These are phyloP conservation scores for Pygmarrhopalites habei DNA, from an alignment of 1,140 invertebrate species.

Conservation along the genomic window DNA sequence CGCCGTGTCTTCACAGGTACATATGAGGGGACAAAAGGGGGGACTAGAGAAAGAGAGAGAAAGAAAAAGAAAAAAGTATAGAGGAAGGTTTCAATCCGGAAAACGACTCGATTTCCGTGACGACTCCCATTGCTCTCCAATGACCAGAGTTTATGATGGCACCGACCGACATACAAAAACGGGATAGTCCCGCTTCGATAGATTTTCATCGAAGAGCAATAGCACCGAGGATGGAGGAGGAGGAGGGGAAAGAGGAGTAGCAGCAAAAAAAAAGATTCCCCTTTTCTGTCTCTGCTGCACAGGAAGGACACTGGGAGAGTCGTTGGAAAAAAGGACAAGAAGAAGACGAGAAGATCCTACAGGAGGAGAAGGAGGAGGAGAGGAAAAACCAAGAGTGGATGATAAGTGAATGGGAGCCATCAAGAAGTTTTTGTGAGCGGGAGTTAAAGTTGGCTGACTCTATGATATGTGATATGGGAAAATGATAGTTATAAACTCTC, in stretches of 20 bases:
- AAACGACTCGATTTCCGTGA: constrained; percentile 5
- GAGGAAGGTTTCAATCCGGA: constrained; percentile 6
- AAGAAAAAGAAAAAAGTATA: too few relatives aligned
- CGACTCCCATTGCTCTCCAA: constrained; percentile 8
- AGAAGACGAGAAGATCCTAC: too few relatives aligned
- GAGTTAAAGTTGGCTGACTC: constrained; percentile 10
- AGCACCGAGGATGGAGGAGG: not conserved
- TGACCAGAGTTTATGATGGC: constrained; percentile 12
- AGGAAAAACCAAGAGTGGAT: constrained; percentile 15
- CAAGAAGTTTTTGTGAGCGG: constrained; percentile 15
- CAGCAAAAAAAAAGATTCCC: too few relatives aligned
- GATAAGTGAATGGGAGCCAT: constrained; percentile 22
- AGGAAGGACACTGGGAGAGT: too few relatives aligned
- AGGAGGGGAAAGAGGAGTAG: too few relatives aligned
- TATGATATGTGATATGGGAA: constrained; percentile 20
- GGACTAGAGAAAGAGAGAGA: too few relatives aligned
- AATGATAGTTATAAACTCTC: constrained; percentile 11
- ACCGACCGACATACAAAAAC: constrained; percentile 1
- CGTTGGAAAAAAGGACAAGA: too few relatives aligned
- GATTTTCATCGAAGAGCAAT: constrained; percentile 20
- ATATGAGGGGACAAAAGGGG: too few relatives aligned
- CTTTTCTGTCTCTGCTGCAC: too few relatives aligned
- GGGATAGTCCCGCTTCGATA: constrained; percentile 12
- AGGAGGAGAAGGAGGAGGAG: not conserved
- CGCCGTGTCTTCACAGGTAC: too few relatives aligned